Base-by-base conservation (phyloP, 1,140 invertebrate genomes). In the Drosophila nasuta region DNA sequence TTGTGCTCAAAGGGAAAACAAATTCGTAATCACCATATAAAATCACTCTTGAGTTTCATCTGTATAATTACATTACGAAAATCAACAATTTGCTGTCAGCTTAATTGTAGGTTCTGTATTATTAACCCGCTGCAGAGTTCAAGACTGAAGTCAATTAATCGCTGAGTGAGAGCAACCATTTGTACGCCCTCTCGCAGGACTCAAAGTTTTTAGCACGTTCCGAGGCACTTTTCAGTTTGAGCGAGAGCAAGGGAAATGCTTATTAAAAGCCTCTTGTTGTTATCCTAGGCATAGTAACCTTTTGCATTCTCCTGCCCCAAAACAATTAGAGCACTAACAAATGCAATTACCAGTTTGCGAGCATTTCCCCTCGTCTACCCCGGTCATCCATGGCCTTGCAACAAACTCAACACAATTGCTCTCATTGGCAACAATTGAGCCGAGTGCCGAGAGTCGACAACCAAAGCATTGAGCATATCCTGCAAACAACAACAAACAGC, bases 241-340 rank as follows among this genome's bases (percentile, higher is more conserved):
- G 20, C 20, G 3, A 25, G 63, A 17, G 35, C 41, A 33, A 48
- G 71, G 62, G 46, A 20, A 63, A 51, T 83, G 77, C 83, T 89
- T 83, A 88, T 88, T 88, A 88, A 87, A 83, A 72, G 80, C 51
- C 83, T 89, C 80, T 88, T 88, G 83, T 87, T 87, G 77, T 89
- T 75, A 80, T 80, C 80, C 80, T 88, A 75, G 77, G 81, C 73
- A 45, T 66, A 88, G 79, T 89, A 88, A 89, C 85, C 83, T 88
- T 88, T 87, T 67, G 33, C 45, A 45, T 7, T 20, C 46, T 13
- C 45, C 45, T 13, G 8, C 64, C 77, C 80, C 80, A 73, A 73
- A 80, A 89, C 85, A 88, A 88, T 88, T 88, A 88, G 85, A 89
- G 85, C 77, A 72, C 85, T 88, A 88, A 88, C 83, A 88, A 88